phyloP scores from a whole-genome alignment of 2,888 invertebrate genomes.

The Lucinisca nassula region DNA sequence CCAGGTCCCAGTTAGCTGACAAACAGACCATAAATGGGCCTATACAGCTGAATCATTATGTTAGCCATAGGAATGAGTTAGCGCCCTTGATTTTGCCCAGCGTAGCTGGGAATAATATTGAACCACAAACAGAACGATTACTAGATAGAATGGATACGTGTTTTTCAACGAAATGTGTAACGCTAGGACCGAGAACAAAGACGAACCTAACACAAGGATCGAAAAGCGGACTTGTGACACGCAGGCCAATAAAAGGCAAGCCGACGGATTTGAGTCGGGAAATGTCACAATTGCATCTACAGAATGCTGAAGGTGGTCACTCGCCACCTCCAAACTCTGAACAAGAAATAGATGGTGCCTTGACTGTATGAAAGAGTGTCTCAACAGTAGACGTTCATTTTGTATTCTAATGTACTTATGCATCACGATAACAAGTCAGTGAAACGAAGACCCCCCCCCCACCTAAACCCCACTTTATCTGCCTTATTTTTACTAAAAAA shows the following conservation, averaged over 20 bases:
- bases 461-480: too few species aligned
- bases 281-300: slow-evolving; percentile 54
- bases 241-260: neutral
- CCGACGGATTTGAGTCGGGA: slow-evolving; percentile 32
- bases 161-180: slow-evolving; percentile 71
- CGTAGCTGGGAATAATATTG: slow-evolving; percentile 29
- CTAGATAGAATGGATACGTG: slow-evolving; percentile 72
- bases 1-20: slow-evolving; percentile 54
- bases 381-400: too few species aligned
- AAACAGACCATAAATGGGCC: slow-evolving; percentile 74
- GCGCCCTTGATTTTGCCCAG: slow-evolving; percentile 73
- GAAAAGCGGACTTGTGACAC: neutral
- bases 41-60: slow-evolving; percentile 77
- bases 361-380: neutral
- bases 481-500: too few species aligned
- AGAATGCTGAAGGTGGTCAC: slow-evolving; percentile 38
- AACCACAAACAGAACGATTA: slow-evolving; percentile 41
- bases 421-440: too few species aligned
- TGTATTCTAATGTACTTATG: too few species aligned
- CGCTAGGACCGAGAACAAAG: slow-evolving; percentile 67
- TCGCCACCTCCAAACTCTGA: slow-evolving; percentile 68
- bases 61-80: slow-evolving; percentile 71
- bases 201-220: slow-evolving; percentile 50
- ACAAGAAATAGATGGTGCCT: slow-evolving; percentile 28
- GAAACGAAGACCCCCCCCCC: too few species aligned